Conservation (phyloP, 2,113 vertebrate species). For the Periophthalmodon schlosseri region DNA sequence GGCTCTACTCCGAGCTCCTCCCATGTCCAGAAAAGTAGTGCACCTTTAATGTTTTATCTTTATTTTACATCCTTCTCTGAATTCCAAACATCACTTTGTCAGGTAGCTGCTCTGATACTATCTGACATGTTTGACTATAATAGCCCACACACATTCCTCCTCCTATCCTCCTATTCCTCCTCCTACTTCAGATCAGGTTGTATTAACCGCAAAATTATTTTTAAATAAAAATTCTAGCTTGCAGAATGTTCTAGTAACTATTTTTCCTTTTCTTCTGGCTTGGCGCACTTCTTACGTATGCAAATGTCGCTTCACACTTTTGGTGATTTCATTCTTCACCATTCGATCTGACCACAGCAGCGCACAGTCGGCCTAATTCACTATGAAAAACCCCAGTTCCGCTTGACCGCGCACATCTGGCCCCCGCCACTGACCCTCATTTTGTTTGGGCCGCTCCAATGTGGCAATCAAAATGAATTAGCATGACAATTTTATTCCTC, state of each 20-base stretch:
- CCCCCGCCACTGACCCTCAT: constrained; percentile 66
- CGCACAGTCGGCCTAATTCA: constrained; percentile 73
- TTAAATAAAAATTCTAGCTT: not conserved
- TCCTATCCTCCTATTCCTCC: too few relatives aligned
- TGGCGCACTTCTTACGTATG: constrained; percentile 43
- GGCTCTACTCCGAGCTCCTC: too few relatives aligned
- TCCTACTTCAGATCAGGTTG: not conserved
- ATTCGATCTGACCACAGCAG: constrained; percentile 63
- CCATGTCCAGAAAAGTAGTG: too few relatives aligned
- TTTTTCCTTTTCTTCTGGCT: constrained; percentile 16
- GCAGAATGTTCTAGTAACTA: constrained; percentile 36
- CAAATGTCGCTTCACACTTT: constrained; percentile 61
- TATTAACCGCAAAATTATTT: not conserved
- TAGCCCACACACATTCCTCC: not conserved
- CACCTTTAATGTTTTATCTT: not conserved
- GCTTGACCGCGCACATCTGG: constrained; percentile 74
- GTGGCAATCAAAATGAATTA: constrained; percentile 84
- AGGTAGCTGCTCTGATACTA: not conserved
- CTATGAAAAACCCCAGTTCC: constrained; percentile 79
- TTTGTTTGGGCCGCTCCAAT: constrained; percentile 82
- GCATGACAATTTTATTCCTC: constrained; percentile 84
- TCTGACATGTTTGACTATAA: not conserved
- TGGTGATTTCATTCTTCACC: constrained; percentile 62
- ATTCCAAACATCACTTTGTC: too few relatives aligned
- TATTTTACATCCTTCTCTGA: not conserved